phyloP scores from a whole-genome alignment of 2,113 vertebrate species.

The Sciurus niger region DNA sequence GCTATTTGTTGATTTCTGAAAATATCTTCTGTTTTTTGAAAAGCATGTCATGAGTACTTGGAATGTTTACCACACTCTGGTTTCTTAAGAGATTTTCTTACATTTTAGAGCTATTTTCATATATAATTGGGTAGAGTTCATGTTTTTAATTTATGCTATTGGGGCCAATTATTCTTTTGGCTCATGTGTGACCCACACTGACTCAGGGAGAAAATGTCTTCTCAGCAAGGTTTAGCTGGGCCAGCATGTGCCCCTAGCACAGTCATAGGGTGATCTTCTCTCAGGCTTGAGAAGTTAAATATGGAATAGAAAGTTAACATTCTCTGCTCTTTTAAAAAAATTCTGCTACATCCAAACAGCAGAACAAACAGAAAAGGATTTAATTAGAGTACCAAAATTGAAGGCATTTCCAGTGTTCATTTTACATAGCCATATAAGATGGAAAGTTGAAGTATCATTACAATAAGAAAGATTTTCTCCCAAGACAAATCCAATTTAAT shows the following conservation, averaged over 20 bases:
- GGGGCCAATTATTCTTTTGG: not conserved
- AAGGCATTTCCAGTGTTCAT: not conserved
- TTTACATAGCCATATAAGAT: not conserved
- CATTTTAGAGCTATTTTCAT: constrained; percentile 18
- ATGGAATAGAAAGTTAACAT: not conserved
- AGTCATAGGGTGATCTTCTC: not conserved
- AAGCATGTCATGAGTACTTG: not conserved
- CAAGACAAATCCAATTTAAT: not conserved
- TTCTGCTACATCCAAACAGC: not conserved
- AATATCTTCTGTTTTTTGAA: constrained; percentile 6
- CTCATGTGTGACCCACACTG: not conserved
- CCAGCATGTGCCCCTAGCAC: not conserved
- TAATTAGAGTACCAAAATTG: not conserved
- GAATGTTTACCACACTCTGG: not conserved
- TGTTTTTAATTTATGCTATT: not conserved
- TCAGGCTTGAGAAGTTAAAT: not conserved
- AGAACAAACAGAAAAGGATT: not conserved
- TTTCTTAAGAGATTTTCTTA: constrained; percentile 11
- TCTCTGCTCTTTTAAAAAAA: not conserved
- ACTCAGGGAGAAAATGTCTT: not conserved
- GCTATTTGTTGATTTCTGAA: constrained; percentile 56
- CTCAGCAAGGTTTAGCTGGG: not conserved
- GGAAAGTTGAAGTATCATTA: not conserved
- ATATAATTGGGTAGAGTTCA: not conserved
- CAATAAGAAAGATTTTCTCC: not conserved